Evolutionary conservation across 2,888 invertebrate genomes (phyloP).

Genomic region (Melanargia galathea): DNA sequence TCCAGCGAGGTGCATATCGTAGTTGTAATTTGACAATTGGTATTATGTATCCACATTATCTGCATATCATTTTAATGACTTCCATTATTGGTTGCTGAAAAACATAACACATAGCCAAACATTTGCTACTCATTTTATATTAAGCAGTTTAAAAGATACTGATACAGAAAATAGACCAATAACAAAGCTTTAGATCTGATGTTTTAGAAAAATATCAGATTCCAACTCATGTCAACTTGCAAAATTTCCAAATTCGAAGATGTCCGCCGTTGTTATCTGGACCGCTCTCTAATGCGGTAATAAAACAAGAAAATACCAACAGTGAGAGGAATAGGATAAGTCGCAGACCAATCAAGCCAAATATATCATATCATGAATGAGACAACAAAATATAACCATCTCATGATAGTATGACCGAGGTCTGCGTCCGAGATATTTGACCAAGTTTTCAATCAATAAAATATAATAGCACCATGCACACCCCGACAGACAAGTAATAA

Average conservation of each 20-base stretch:
- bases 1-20: neutral
- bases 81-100: constrained; percentile 4
- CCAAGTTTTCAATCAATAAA: constrained; percentile 22
- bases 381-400: constrained; percentile 8
- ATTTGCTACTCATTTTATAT: neutral
- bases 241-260: neutral
- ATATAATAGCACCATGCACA: constrained; percentile 41
- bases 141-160: neutral
- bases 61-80: neutral
- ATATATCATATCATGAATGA: constrained; percentile 5
- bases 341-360: constrained; percentile 35
- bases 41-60: neutral
- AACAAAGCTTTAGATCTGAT: neutral
- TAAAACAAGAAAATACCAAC: neutral
- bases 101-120: neutral
- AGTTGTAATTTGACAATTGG: neutral
- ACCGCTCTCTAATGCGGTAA: constrained; percentile 1
- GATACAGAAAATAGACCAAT: neutral
- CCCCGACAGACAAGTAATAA: constrained; percentile 38
- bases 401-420: neutral
- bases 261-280: neutral
- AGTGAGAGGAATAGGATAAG: constrained; percentile 31
- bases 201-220: neutral
- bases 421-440: constrained; percentile 18
- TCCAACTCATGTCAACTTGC: neutral